phyloP scores from a whole-genome alignment of 2,113 vertebrate genomes.

The Gnathonemus echidnorhynchus region DNA sequence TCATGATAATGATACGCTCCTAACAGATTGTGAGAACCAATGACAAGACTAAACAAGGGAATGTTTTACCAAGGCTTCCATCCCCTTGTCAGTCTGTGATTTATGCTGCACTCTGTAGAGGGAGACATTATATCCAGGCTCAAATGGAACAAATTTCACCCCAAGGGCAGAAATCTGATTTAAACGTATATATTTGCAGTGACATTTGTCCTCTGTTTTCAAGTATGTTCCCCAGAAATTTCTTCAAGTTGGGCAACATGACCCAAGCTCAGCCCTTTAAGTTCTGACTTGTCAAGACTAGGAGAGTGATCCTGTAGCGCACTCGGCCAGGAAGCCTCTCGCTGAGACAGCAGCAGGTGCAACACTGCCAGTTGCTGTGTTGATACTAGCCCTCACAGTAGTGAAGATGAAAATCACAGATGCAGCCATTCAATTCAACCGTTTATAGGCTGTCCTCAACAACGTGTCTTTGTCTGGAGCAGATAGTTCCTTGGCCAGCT shows the following conservation, averaged over 20 bases:
- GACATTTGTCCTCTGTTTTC: slow-evolving; percentile 78
- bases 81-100: slow-evolving; percentile 66
- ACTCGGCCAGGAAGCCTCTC: slow-evolving; percentile 51
- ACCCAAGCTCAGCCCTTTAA: slow-evolving; percentile 63
- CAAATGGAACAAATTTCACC: slow-evolving; percentile 72
- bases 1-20: slow-evolving; percentile 52
- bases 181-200: slow-evolving; percentile 77
- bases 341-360: slow-evolving; percentile 73
- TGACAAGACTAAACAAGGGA: slow-evolving; percentile 52
- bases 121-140: slow-evolving; percentile 67
- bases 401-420: slow-evolving; percentile 65
- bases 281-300: slow-evolving; percentile 60
- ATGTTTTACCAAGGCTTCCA: slow-evolving; percentile 50
- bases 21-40: slow-evolving; percentile 52
- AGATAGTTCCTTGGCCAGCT: slow-evolving; percentile 46
- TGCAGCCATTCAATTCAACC: slow-evolving; percentile 58
- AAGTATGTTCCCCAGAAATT: slow-evolving; percentile 75
- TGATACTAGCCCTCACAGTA: slow-evolving; percentile 56
- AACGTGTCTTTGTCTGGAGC: slow-evolving; percentile 62
- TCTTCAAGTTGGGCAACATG: slow-evolving; percentile 74
- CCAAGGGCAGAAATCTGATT: slow-evolving; percentile 71
- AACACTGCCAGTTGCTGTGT: slow-evolving; percentile 60
- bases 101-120: slow-evolving; percentile 69
- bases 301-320: slow-evolving; percentile 59
- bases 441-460: slow-evolving; percentile 58